Conservation (phyloP, 2,888 invertebrate genomes). For the Sinhomidia bicolor region DNA sequence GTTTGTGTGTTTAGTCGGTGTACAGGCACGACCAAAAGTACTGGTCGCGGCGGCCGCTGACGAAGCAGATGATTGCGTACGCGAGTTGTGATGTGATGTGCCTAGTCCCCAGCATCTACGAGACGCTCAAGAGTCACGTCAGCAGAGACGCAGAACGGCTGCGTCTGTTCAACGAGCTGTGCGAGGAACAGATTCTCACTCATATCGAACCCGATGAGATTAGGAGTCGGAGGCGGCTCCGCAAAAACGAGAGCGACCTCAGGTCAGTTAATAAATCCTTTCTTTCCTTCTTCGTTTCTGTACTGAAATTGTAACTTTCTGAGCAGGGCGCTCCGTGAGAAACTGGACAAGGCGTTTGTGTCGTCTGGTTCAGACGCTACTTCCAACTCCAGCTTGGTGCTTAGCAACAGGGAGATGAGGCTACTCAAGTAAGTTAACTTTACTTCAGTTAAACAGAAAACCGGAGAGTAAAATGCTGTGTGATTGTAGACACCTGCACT, state of each 20-base stretch:
- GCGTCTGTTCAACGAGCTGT: slow-evolving; percentile 90
- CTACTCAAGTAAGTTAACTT: slow-evolving; percentile 85
- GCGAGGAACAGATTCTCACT: slow-evolving; percentile 92
- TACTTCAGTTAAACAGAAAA: too few species aligned
- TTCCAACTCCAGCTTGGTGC: slow-evolving; percentile 89
- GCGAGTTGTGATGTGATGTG: slow-evolving; percentile 94
- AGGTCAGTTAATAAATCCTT: slow-evolving; percentile 82
- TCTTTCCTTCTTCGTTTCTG: too few species aligned
- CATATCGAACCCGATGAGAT: slow-evolving; percentile 93
- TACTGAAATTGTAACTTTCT: too few species aligned
- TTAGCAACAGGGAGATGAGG: slow-evolving; percentile 95
- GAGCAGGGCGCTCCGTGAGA: slow-evolving; percentile 88
- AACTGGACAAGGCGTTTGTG: slow-evolving; percentile 85
- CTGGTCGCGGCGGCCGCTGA: slow-evolving; percentile 94
- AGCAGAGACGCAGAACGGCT: slow-evolving; percentile 82
- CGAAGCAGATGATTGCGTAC: slow-evolving; percentile 95
- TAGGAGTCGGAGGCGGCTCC: slow-evolving; percentile 92
- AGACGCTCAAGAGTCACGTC: slow-evolving; percentile 62
- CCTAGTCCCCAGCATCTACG: slow-evolving; percentile 88
- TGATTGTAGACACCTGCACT: slow-evolving; percentile 92
- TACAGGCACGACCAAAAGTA: slow-evolving; percentile 91
- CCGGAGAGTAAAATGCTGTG: too few species aligned
- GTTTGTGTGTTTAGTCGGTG: slow-evolving; percentile 86
- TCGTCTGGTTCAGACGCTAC: too few species aligned
- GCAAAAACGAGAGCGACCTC: slow-evolving; percentile 95